phyloP scores from a whole-genome alignment of 2,113 vertebrate genomes.

The Uria lomvia region DNA sequence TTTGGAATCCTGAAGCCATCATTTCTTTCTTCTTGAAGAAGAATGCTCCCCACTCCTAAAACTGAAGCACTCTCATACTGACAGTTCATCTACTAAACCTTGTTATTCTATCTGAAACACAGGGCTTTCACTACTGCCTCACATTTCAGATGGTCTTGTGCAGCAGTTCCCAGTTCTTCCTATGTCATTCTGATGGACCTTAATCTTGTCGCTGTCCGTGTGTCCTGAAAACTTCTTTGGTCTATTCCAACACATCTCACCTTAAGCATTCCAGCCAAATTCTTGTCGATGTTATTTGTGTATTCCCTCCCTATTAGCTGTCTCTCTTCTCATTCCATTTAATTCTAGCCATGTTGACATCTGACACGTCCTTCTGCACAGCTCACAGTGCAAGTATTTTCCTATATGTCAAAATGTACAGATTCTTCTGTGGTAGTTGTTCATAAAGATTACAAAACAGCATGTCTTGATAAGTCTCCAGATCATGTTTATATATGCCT shows the following conservation, averaged over 20 bases:
- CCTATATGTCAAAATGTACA: neutral
- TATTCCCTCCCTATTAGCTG: neutral
- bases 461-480: neutral
- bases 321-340: neutral
- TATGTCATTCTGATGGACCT: neutral
- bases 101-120: neutral
- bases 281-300: fast-evolving
- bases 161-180: neutral
- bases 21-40: neutral
- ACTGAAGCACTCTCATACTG: neutral
- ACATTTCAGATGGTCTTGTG: neutral
- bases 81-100: neutral
- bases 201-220: neutral
- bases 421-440: neutral
- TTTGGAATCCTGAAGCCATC: neutral
- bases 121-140: neutral
- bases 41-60: neutral
- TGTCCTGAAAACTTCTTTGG: neutral
- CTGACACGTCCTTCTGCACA: neutral
- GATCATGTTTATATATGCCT: neutral
- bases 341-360: neutral
- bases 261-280: neutral
- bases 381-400: neutral
- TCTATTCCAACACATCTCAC: neutral
- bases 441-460: neutral